A percentile compares a stretch with the other conserved stretches of the same genome.
Evolutionary conservation across 2,888 invertebrate genomes (phyloP).

Genomic region (Andricus quercusramuli): DNA sequence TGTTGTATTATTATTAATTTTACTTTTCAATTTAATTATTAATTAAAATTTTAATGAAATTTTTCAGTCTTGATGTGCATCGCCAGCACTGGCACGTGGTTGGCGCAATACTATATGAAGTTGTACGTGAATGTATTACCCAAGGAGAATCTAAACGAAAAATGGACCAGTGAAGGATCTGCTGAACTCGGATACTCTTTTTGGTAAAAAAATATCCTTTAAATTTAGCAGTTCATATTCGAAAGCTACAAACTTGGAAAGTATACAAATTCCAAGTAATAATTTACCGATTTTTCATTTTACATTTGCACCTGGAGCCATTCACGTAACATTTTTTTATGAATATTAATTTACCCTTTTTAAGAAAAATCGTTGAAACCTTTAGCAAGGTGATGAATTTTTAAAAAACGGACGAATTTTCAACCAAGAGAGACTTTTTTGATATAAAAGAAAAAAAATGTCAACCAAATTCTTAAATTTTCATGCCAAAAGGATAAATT

Average conservation of each 20-base stretch:
- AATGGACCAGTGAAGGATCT: constrained; percentile 91
- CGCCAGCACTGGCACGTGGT: constrained; percentile 89
- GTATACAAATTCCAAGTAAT: not conserved
- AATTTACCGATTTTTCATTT: not conserved
- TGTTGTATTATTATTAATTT: not conserved
- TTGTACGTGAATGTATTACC: constrained; percentile 91
- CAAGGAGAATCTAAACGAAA: constrained; percentile 87
- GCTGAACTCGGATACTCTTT: constrained; percentile 93
- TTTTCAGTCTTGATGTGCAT: constrained; percentile 87
- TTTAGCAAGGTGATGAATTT: no score
- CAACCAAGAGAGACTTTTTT: no score
- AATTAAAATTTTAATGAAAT: not conserved
- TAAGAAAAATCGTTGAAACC: not conserved
- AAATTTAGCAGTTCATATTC: not conserved
- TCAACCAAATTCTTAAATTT: no score
- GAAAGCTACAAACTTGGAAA: not conserved
- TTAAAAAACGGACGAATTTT: no score
- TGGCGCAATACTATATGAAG: constrained; percentile 90
- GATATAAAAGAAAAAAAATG: no score
- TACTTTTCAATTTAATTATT: no score
- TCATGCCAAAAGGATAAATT: no score
- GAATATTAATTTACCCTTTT: not conserved
- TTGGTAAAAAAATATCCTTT: constrained; percentile 81
- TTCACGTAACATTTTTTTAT: no score
- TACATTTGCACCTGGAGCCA: no score